These are phyloP conservation scores for Nothobranchius furzeri DNA, from an alignment of 2,113 vertebrate species.

Conservation along the genomic window DNA sequence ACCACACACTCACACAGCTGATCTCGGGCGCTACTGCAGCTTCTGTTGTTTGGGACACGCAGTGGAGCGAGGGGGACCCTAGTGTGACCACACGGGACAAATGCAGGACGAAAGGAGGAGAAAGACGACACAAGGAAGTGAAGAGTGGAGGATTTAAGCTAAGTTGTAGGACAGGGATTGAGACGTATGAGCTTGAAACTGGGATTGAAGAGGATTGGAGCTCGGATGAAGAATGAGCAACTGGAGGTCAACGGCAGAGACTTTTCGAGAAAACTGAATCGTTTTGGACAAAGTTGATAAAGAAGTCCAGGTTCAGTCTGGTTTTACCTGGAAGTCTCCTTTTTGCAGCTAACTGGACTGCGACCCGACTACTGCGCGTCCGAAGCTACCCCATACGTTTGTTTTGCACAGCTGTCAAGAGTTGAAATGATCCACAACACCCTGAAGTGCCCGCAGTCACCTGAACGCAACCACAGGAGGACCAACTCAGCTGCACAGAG, in stretches of 20 bases:
- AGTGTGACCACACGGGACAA: neutral
- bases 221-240: conserved; percentile 26
- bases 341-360: conserved; percentile 13
- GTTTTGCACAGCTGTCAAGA: conserved; percentile 5
- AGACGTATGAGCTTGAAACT: conserved; percentile 11
- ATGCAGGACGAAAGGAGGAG: conserved; percentile 1
- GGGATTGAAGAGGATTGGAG: conserved; percentile 17
- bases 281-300: conserved; percentile 15
- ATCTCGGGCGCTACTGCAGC: conserved; percentile 38
- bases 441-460: conserved; percentile 52
- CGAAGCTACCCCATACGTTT: neutral
- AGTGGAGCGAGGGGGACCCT: conserved; percentile 7
- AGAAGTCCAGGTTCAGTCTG: conserved; percentile 18
- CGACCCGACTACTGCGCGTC: conserved; percentile 6
- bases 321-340: conserved; percentile 4
- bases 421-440: conserved; percentile 74
- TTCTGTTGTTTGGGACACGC: conserved; percentile 22
- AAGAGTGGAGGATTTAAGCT: neutral
- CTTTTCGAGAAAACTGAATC: conserved; percentile 22
- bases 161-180: conserved; percentile 16
- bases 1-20: conserved; percentile 49
- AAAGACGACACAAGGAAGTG: neutral
- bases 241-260: conserved; percentile 37
- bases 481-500: conserved; percentile 64
- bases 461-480: conserved; percentile 61